Conservation (phyloP, 2,888 invertebrate genomes). For the Cantharis rustica region DNA sequence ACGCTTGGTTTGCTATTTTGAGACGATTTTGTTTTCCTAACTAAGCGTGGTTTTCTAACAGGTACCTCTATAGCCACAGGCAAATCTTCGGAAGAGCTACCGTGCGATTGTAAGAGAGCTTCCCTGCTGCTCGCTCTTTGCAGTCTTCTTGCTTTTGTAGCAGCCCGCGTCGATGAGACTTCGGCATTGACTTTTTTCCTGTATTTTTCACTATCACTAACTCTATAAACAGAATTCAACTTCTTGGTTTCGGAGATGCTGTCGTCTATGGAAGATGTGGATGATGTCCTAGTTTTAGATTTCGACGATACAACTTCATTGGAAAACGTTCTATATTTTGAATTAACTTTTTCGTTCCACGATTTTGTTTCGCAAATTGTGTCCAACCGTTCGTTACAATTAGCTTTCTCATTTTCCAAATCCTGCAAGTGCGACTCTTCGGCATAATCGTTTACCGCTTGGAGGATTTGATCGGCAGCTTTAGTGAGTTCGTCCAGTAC, state of each 20-base stretch:
- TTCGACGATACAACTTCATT: conserved; percentile 33
- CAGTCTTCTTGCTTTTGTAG: conserved; percentile 55
- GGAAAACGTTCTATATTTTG: conserved; percentile 30
- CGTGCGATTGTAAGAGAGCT: conserved; percentile 56
- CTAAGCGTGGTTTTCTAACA: conserved; percentile 50
- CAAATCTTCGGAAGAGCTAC: conserved; percentile 60
- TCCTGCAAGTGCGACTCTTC: conserved; percentile 56
- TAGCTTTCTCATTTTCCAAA: conserved; percentile 41
- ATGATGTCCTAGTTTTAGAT: conserved; percentile 47
- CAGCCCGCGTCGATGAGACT: conserved; percentile 40
- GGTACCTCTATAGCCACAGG: conserved; percentile 48
- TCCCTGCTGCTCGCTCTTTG: conserved; percentile 60
- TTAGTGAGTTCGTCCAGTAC: conserved; percentile 63
- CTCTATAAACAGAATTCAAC: conserved; percentile 11
- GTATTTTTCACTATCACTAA: conserved; percentile 10
- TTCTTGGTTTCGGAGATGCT: conserved; percentile 43
- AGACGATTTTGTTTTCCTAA: conserved; percentile 51
- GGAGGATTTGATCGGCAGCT: conserved; percentile 64
- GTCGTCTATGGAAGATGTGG: conserved; percentile 52
- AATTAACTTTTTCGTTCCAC: conserved; percentile 45
- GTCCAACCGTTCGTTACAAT: conserved; percentile 43
- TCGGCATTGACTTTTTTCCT: conserved; percentile 29
- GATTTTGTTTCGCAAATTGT: conserved; percentile 56
- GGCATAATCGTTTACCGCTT: conserved; percentile 61
- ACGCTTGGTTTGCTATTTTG: conserved; percentile 42